Base-by-base conservation (phyloP, 2,888 invertebrate species). In the Sialis fuliginosa region DNA sequence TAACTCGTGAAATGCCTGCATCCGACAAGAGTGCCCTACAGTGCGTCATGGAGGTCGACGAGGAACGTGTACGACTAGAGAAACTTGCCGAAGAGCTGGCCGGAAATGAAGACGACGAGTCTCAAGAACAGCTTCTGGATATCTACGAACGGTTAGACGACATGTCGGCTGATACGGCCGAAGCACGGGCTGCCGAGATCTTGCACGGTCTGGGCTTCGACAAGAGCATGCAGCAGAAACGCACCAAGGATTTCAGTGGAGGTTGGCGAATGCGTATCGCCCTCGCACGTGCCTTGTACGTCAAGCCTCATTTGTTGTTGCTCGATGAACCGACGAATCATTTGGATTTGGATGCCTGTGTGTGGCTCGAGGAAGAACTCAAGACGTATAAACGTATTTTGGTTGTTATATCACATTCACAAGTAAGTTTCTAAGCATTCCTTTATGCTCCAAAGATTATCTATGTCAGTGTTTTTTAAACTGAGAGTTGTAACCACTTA, bases 181-280 rank as follows among this genome's bases (percentile, higher is more conserved):
- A 92, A 66, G 84, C 87, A 1, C 79, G 91, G 52, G 98, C 98
- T 6, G 93, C 92, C 1, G 81, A 88, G 59, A 92, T 99, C 55
- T 74, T 99, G 7, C 84, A 92, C 62, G 98, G 98, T 75, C 77
- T 99, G 13, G 98, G 98, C 10, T 99, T 99, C 65, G 83, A 79
- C 48, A 74, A 76, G 55, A 75, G 77, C 45, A 88, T 88, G 88
- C 96, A 96, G 67, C 12, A 39, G 62, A 73, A 88, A 67, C 76
- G 89, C 56, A 87, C 87, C 47, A 87, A 81, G 69, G 88, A 88
- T 61, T 89, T 89, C 64, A 86, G 86, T 34, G 88, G 87, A 75
- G 81, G 98, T 58, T 99, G 98, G 98, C 78, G 98, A 50, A 99
- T 99, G 98, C 77, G 98, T 55, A 96, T 98, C 52, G 97, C 96